Evolutionary conservation across 2,113 vertebrate genomes (phyloP), one percentile per base, ranked within the genome.

Genomic region (Gambusia holbrooki): DNA sequence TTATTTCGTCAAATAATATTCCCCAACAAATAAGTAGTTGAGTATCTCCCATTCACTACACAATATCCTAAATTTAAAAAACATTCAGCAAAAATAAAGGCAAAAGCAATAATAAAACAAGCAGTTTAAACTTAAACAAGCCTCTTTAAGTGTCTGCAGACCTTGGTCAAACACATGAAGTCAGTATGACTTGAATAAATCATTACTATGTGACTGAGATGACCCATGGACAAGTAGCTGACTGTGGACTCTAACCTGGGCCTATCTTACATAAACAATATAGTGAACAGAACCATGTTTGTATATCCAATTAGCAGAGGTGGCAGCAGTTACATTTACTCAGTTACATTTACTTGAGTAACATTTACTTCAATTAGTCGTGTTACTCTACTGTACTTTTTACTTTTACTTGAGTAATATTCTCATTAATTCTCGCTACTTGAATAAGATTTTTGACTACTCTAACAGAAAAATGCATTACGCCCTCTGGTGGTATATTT

Each of bases 21-120:
- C 25, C 66, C 67, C 51, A 48, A 69, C 63, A 71, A 66, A 85
- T 77, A 69, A 74, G 80, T 37, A 51, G 67, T 65, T 77, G 67
- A 64, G 63, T 33, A 29, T 28, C 29, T 5, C 30, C 69, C 9
- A 69, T 33, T 30, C n/a, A 37, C 19, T 1, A 54, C 2, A 15
- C 74, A 51, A 64, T 62, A 40, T 7, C 69, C 40, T 51, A 33
- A 51, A 45, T 73, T 71, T 10, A 82, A 86, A 87, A 78, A 82
- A 68, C 66, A 66, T 82, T 71, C 33, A 35, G 73, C 69, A 17
- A 45, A 72, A 79, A 82, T 37, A 37, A 37, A 37, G 11, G 9
- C 9, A 37, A 37, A 37, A 37, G 10, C 35, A 37, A 11, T 37
- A 37, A 37, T 37, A 37, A 37, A 37, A 37, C 35, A 37, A 37